Evolutionary conservation across 2,888 invertebrate genomes (phyloP).

Genomic region (Zelleria hepariella): DNA sequence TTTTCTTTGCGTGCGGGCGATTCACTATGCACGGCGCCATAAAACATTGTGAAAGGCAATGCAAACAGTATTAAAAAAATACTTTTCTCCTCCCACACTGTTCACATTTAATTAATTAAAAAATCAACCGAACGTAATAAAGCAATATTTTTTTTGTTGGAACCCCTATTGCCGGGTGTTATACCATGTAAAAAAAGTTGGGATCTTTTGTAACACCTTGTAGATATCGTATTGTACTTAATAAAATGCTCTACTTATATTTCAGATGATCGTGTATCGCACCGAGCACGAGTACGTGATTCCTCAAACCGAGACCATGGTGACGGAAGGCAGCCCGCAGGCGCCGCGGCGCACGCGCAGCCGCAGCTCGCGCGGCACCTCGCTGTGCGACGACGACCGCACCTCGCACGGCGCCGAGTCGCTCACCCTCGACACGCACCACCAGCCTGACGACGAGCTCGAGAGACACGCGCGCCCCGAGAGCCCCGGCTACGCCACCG

Average conservation of each 20-base stretch:
- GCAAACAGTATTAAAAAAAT: too few species aligned
- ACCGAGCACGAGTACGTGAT: slow-evolving; percentile 77
- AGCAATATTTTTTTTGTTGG: too few species aligned
- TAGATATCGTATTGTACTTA: neutral
- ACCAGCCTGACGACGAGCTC: slow-evolving; percentile 38
- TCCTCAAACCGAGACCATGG: slow-evolving; percentile 66
- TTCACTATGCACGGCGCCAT: too few species aligned
- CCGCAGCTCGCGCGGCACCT: slow-evolving; percentile 65
- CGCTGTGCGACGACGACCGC: slow-evolving; percentile 77
- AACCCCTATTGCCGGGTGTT: neutral
- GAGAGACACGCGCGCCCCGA: slow-evolving; percentile 57
- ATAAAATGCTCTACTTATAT: slow-evolving; percentile 13
- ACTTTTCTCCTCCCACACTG: too few species aligned
- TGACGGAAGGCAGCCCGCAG: slow-evolving; percentile 70
- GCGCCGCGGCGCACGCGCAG: slow-evolving; percentile 73
- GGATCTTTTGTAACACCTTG: too few species aligned
- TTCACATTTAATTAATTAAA: too few species aligned
- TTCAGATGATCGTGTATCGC: slow-evolving; percentile 76
- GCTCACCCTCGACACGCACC: slow-evolving; percentile 66
- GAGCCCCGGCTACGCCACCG: slow-evolving; percentile 80
- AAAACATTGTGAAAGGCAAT: too few species aligned
- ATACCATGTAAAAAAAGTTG: too few species aligned
- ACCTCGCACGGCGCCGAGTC: slow-evolving; percentile 82
- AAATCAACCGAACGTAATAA: too few species aligned
- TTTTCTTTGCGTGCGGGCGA: too few species aligned